A percentile compares a stretch with the other conserved stretches of the same genome.
phyloP scores from a whole-genome alignment of 2,113 vertebrate species.

The Onychostruthus taczanowskii region DNA sequence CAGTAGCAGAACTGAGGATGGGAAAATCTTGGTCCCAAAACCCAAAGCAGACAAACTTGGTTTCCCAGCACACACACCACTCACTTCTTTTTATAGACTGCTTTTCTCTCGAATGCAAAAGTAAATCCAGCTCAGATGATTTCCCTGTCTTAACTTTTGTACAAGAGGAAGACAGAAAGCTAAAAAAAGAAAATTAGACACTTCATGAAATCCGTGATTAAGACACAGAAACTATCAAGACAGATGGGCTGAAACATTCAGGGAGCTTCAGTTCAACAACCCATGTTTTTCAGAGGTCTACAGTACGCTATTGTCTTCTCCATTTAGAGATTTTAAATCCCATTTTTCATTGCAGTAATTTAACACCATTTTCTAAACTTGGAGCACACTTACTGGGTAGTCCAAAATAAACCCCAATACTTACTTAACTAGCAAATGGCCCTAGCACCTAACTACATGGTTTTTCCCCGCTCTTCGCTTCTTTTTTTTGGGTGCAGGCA shows the following conservation, averaged over 20 bases:
- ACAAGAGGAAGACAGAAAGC: constrained; percentile 62
- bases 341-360: not conserved
- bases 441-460: not conserved
- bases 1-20: not conserved
- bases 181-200: constrained; percentile 69
- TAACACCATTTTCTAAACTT: not conserved
- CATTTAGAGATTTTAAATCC: not conserved
- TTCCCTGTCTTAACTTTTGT: constrained; percentile 62
- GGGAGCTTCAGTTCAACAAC: constrained; percentile 17
- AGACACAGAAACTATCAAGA: constrained; percentile 69
- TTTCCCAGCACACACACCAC: constrained; percentile 9
- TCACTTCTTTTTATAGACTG: constrained; percentile 40
- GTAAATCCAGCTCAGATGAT: constrained; percentile 55
- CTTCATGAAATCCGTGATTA: constrained; percentile 65
- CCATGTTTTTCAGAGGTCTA: constrained; percentile 3
- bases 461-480: not conserved
- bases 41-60: not conserved
- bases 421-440: not conserved
- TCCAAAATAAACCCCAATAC: not conserved
- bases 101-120: not conserved
- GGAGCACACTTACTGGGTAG: not conserved
- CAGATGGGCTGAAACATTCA: constrained; percentile 63
- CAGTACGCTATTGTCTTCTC: constrained; percentile 19
- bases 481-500: not conserved
- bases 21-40: not conserved